Percentiles rank a stretch among this genome's conserved stretches.
phyloP scores from a whole-genome alignment of 2,113 vertebrate species.

The Psittacula cyanocephala region DNA sequence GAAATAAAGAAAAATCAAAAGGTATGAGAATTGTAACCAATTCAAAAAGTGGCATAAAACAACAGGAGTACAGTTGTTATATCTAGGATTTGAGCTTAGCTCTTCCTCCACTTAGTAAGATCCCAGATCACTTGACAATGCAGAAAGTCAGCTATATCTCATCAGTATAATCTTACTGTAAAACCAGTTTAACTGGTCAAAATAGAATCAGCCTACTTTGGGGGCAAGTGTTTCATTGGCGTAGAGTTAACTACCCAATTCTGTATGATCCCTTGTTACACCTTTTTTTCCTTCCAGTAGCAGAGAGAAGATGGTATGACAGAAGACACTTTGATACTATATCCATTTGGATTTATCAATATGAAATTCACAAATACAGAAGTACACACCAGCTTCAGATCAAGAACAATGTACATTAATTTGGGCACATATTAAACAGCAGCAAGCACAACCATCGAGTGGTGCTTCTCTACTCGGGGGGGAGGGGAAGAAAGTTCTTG shows the following conservation, averaged over 20 bases:
- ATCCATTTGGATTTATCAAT: background rate
- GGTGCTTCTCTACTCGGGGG: background rate
- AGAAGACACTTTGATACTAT: background rate
- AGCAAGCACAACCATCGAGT: background rate
- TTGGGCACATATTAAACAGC: background rate
- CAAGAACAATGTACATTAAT: background rate
- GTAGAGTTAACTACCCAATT: background rate
- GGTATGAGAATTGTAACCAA: background rate
- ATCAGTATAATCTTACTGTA: background rate
- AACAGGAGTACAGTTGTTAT: background rate
- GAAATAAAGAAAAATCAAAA: background rate
- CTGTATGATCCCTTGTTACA: background rate
- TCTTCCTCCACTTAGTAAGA: background rate
- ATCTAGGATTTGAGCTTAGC: background rate
- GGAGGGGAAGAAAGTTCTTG: background rate
- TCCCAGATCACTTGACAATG: background rate
- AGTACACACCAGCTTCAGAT: background rate
- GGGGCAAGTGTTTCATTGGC: background rate
- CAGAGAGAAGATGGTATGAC: background rate
- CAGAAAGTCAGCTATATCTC: background rate
- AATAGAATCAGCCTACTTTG: background rate
- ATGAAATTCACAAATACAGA: background rate
- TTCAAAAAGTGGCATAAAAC: background rate
- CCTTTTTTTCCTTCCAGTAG: background rate
- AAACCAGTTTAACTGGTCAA: background rate